These are phyloP conservation scores for Oreochromis tanganicae DNA, from an alignment of 2,113 vertebrate species.

Conservation along the genomic window DNA sequence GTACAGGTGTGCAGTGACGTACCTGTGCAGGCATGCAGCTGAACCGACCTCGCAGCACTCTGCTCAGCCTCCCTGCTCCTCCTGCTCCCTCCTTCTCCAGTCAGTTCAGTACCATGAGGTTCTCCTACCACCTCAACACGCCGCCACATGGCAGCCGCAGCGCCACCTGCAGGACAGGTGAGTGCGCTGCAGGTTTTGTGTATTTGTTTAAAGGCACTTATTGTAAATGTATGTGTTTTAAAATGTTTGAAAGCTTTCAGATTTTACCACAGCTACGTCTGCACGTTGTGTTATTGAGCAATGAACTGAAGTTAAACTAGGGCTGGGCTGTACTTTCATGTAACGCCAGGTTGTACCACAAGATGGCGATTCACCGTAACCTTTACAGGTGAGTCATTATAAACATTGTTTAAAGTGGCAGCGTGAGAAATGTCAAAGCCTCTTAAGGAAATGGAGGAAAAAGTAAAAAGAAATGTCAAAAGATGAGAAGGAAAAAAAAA, in stretches of 20 bases:
- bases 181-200: background rate
- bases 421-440: background rate
- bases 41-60: conserved; percentile 56
- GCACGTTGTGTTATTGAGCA: background rate
- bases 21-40: conserved; percentile 56
- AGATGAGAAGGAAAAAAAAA: accelerated
- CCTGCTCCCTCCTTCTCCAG: conserved; percentile 60
- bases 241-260: background rate
- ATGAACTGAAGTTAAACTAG: background rate
- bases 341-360: background rate
- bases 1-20: background rate
- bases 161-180: conserved; percentile 60
- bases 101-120: conserved; percentile 71
- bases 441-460: background rate
- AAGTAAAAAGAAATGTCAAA: background rate
- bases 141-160: background rate
- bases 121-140: conserved; percentile 69
- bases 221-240: accelerated
- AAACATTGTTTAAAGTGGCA: background rate
- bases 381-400: background rate
- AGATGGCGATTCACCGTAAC: background rate
- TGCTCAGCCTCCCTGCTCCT: conserved; percentile 33
- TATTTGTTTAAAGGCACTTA: background rate
- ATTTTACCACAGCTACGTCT: background rate
- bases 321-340: background rate